Conservation (phyloP, 2,797 vertebrate genomes). For the Acanthornis magna region DNA sequence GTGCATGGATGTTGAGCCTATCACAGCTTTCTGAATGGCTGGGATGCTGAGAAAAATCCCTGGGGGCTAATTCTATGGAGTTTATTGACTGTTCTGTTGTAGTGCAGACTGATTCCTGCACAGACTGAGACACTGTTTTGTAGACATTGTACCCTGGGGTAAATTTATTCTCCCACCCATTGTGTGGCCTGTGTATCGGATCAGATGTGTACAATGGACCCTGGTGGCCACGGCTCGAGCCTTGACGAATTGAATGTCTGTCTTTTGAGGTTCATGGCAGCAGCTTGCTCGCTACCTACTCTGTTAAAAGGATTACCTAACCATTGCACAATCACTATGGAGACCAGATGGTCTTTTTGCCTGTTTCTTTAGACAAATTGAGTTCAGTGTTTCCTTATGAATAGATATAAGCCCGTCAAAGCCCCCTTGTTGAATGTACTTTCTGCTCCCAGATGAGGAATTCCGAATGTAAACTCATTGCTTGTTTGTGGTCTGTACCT, state of each 20-base stretch:
- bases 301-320: slow-evolving; percentile 54
- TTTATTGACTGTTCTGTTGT: slow-evolving; percentile 33
- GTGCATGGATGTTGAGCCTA: neutral
- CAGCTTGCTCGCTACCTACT: slow-evolving; percentile 40
- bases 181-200: slow-evolving; percentile 19
- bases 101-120: neutral
- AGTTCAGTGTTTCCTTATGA: slow-evolving; percentile 20
- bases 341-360: slow-evolving; percentile 68
- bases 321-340: slow-evolving; percentile 35
- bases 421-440: neutral
- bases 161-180: slow-evolving; percentile 32
- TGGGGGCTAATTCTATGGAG: slow-evolving; percentile 26
- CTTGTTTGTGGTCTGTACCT: neutral
- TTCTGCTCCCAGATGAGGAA: slow-evolving; percentile 24
- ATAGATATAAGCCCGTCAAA: slow-evolving; percentile 43
- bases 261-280: slow-evolving; percentile 18
- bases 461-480: slow-evolving; percentile 29
- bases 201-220: neutral
- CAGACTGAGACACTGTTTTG: neutral
- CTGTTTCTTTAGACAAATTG: slow-evolving; percentile 42
- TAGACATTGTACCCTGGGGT: neutral
- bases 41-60: neutral
- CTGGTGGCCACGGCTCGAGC: neutral
- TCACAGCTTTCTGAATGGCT: neutral
- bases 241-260: neutral